A percentile compares a stretch with the other conserved stretches of the same genome.
Conservation (phyloP, 2,888 invertebrate species). For the Cordilura impudica region DNA sequence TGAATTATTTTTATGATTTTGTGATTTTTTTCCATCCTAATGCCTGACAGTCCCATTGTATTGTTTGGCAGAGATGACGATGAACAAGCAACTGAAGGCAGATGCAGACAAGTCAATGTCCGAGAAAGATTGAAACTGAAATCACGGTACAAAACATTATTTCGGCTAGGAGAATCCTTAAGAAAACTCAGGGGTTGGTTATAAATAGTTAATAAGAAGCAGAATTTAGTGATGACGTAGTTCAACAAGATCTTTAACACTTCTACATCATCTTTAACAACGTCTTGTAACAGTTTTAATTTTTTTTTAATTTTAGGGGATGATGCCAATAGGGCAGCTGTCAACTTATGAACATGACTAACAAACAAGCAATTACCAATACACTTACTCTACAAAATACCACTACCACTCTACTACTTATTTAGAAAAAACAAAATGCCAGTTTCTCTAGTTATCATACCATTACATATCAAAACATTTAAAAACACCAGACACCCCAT, state of each 20-base stretch:
- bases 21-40: slow-evolving; percentile 8
- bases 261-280: slow-evolving; percentile 15
- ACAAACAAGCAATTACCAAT: slow-evolving; percentile 18
- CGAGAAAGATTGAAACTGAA: slow-evolving; percentile 61
- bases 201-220: slow-evolving; percentile 3
- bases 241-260: slow-evolving; percentile 59
- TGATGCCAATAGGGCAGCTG: slow-evolving; percentile 62
- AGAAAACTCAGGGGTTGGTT: slow-evolving; percentile 34
- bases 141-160: slow-evolving; percentile 40
- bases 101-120: slow-evolving; percentile 74
- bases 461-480: slow-evolving; percentile 33
- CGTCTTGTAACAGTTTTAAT: not conserved
- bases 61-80: slow-evolving; percentile 66
- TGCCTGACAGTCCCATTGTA: slow-evolving; percentile 65
- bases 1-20: slow-evolving; percentile 50
- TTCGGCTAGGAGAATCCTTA: slow-evolving; percentile 14
- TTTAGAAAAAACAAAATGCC: not conserved
- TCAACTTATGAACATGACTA: slow-evolving; percentile 38
- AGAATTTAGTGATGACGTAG: slow-evolving; percentile 48
- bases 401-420: slow-evolving; percentile 1
- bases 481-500: slow-evolving; percentile 42
- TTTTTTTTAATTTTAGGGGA: slow-evolving; percentile 38
- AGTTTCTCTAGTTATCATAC: slow-evolving; percentile 21
- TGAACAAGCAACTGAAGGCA: slow-evolving; percentile 66
- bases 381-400: slow-evolving; percentile 3